Evolutionary conservation across 2,888 invertebrate species (phyloP).

Genomic region (Acleris cristana): DNA sequence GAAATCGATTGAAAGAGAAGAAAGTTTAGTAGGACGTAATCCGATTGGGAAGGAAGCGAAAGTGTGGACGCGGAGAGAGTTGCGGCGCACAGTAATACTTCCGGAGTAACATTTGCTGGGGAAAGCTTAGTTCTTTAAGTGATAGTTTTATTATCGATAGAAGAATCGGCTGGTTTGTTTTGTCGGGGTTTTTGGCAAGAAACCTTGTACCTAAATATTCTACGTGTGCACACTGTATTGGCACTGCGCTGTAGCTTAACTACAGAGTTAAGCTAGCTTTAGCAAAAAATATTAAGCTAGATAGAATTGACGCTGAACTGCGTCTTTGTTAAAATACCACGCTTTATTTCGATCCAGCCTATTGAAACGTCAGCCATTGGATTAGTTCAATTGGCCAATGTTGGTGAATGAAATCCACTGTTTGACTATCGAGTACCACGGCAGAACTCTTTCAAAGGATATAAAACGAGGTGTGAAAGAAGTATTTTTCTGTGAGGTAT

Average conservation of each 20-base stretch:
- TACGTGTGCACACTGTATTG: background rate
- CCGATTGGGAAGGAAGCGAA: constrained; percentile 21
- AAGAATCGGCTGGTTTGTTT: background rate
- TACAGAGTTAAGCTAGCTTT: no score
- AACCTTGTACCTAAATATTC: background rate
- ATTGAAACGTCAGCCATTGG: no score
- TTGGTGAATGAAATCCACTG: no score
- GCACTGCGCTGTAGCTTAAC: background rate
- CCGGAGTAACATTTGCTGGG: background rate
- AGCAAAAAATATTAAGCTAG: no score
- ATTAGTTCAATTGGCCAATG: no score
- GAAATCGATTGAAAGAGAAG: constrained; percentile 15
- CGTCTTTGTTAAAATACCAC: no score
- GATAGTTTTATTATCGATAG: constrained; percentile 4
- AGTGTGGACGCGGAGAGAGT: constrained; percentile 7
- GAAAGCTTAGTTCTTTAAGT: background rate
- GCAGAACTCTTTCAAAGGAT: no score
- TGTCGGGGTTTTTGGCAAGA: background rate
- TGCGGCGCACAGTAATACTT: constrained; percentile 6
- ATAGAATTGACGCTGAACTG: no score
- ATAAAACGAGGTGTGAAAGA: no score
- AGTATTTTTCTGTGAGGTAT: no score
- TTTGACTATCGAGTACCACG: no score
- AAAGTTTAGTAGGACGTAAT: constrained; percentile 13
- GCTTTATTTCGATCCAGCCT: no score